Evolutionary conservation across 2,888 invertebrate species (phyloP).

Genomic region (Hermodice carunculata): DNA sequence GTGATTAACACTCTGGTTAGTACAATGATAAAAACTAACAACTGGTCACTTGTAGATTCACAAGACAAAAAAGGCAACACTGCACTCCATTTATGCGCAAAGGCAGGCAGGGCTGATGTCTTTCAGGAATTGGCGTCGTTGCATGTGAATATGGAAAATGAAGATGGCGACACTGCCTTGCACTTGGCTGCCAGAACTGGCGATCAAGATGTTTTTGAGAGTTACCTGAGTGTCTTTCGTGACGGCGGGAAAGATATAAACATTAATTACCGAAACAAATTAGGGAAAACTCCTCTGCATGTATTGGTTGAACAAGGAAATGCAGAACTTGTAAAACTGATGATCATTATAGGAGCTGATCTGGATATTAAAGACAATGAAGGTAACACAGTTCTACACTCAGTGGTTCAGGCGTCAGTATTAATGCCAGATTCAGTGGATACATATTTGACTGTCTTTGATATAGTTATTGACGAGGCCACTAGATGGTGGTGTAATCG

Average conservation of each 20-base stretch:
- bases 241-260: constrained; percentile 29
- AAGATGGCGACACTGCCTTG: constrained; percentile 57
- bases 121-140: no score
- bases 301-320: constrained; percentile 32
- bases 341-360: constrained; percentile 54
- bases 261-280: constrained; percentile 31
- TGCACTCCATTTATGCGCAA: constrained; percentile 63
- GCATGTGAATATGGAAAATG: constrained; percentile 48
- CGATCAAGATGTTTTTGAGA: no score
- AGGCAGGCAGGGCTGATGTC: constrained; percentile 28
- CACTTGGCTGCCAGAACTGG: no score
- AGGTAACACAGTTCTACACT: constrained; percentile 61
- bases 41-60: constrained; percentile 63
- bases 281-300: constrained; percentile 38
- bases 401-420: constrained; percentile 46
- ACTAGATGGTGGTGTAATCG: constrained; percentile 60
- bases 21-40: constrained; percentile 61
- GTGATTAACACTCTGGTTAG: constrained; percentile 54
- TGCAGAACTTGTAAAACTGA: constrained; percentile 37
- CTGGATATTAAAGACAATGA: constrained; percentile 46
- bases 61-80: constrained; percentile 59
- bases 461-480: constrained; percentile 43
- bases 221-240: no score
- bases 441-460: constrained; percentile 45
- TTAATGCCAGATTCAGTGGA: constrained; percentile 33